Percentiles rank a stretch among this genome's conserved stretches.
Conservation (phyloP, 2,888 invertebrate genomes). For the Julus scandinavius region DNA sequence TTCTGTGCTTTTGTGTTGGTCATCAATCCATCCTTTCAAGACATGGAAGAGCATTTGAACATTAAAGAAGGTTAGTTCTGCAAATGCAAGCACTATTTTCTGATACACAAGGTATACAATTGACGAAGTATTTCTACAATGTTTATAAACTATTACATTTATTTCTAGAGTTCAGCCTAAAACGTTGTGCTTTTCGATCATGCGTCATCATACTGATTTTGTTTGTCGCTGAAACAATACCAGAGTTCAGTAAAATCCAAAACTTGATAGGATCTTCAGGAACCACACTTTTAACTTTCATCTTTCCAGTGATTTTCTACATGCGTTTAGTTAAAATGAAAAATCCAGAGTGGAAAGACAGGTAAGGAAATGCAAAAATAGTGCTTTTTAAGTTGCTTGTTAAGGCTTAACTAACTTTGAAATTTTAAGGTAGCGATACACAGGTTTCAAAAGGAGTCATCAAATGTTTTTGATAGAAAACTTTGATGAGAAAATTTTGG, state of each 20-base stretch:
- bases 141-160: neutral
- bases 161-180: constrained; percentile 72
- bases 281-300: constrained; percentile 75
- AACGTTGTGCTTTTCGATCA: constrained; percentile 72
- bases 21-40: constrained; percentile 78
- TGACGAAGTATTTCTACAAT: neutral
- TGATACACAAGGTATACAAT: neutral
- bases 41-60: constrained; percentile 74
- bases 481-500: too few relatives aligned
- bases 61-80: constrained; percentile 71
- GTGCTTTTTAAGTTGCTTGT: neutral
- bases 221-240: constrained; percentile 76
- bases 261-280: constrained; percentile 77
- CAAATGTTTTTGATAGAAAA: too few relatives aligned
- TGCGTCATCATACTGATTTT: constrained; percentile 72
- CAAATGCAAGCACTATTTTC: neutral
- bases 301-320: constrained; percentile 76
- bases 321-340: constrained; percentile 71
- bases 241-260: constrained; percentile 76
- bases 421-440: too few relatives aligned
- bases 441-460: too few relatives aligned
- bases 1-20: constrained; percentile 76
- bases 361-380: constrained; percentile 62
- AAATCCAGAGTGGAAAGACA: constrained; percentile 67
- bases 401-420: too few relatives aligned